Base-by-base conservation (phyloP, 2,797 vertebrate genomes). In the Rousettus madagascariensis region DNA sequence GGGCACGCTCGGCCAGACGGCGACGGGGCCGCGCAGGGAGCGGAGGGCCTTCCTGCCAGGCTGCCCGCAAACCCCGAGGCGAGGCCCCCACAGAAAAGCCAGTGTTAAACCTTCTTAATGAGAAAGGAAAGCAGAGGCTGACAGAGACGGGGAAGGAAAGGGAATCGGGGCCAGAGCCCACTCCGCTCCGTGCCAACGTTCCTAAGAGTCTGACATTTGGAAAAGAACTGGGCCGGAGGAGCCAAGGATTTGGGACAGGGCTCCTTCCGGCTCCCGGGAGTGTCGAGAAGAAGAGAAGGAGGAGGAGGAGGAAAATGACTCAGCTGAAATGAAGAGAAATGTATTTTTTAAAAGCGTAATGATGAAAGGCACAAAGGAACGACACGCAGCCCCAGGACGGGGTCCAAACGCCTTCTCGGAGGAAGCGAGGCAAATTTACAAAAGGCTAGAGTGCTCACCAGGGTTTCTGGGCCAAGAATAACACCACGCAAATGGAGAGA, bases 271-370 rank as follows among this genome's bases (percentile, higher is more conserved):
- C 95, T 96, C 87, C 96, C 1, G 24, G 94, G 74, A 95, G 78
- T 87, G 90, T 92, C 77, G 46, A 80, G 95, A 92, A 77, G 80
- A 89, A 63, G 61, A 90, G 63, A 5, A 86, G 95, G 65, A 93
- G 84, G 87, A 93, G 84, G 90, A 92, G 92, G 92, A 95, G 93
- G 92, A 95, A 95, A 90, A 90, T 97, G 96, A 97, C 96, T 97
- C 96, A 97, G 97, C 95, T 96, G 74, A 96, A 97, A 97, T n/a
- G 86, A 91, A 86, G 87, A 96, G 86, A 97, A 89, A 97, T 77
- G 93, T 91, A 68, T 94, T 97, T 97, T 96, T 92, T 80, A 95
- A 96, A 93, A 96, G 72, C 41, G 0, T 90, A 75, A 77, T 0
- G 24, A 92, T 79, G 93, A 84, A 78, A 96, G 94, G 71, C 86